Base-by-base conservation (phyloP, 2,888 invertebrate species). In the Stenodema calcarata region DNA sequence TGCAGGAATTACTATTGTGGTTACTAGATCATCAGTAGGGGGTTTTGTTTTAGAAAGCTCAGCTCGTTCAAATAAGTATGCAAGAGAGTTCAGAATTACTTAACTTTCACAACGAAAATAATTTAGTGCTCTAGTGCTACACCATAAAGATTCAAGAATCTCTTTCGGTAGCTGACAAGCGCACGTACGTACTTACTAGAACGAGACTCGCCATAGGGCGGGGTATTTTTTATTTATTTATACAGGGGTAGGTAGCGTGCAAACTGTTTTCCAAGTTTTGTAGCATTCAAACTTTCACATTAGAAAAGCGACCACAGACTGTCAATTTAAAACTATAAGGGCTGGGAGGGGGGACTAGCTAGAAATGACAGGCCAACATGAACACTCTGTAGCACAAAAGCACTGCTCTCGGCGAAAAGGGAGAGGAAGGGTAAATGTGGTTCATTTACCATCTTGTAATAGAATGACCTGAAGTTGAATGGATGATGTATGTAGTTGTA, bases 401-500 rank as follows among this genome's bases (percentile, higher is more conserved):
- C 84, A 75, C 73, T 75, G 84, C 75, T 70, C 30, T 84, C 44
- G 23, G 73, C 75, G 18, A 47, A 47, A 42, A 28, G 84, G 84
- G 35, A 41, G 47, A 62, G 84, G 73, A 84, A 84, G 84, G 86
- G 86, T 79, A 86, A 78, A 44, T 79, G 78, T 86, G 78, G 78
- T 86, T 86, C 86, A 86, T 86, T 86, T 86, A 86, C 86, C 86
- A 86, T 86, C 79, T 79, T 79, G 86, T 79, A 62, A 86, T 79
- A 86, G 79, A 86, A 86, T 86, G 86, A 86, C 86, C 86, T 69
- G 86, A 86, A 69, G 86, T 79, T 86, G 86, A 86, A 86, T 86
- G 86, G 78, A 86, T 86, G 79, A 86, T 86, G 86, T 86, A 86
- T 86, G 86, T 79, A 79, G 86, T 86, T 78, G 84, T 84, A 84